phyloP scores from a whole-genome alignment of 2,113 vertebrate species.

The Orycteropus afer region DNA sequence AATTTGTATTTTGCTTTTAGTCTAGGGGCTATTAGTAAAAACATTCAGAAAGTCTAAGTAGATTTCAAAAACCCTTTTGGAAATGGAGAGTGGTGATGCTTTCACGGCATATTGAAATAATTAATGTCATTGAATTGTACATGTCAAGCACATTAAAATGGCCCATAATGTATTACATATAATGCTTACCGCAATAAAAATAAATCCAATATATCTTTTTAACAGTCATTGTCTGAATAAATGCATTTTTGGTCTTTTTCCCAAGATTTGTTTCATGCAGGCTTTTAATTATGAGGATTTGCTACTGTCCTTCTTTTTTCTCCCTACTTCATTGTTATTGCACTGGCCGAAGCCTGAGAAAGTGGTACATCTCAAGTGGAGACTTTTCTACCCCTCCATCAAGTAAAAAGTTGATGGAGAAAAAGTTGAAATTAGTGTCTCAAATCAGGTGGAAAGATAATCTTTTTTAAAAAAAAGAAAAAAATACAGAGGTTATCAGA shows the following conservation, averaged over 20 bases:
- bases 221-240: not conserved
- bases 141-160: not conserved
- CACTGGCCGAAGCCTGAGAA: not conserved
- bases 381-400: not conserved
- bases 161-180: not conserved
- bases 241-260: not conserved
- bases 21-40: not conserved
- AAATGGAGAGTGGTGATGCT: not conserved
- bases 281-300: not conserved
- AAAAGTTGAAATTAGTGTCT: not conserved
- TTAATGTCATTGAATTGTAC: not conserved
- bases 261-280: not conserved
- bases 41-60: not conserved
- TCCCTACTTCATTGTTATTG: not conserved
- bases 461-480: not conserved
- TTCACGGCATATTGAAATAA: not conserved
- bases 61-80: not conserved
- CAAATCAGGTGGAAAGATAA: not conserved
- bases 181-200: not conserved
- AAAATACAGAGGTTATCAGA: not conserved
- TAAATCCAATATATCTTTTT: not conserved
- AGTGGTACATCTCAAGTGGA: not conserved
- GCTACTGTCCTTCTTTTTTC: not conserved
- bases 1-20: slow-evolving; percentile 4
- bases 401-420: not conserved